Base-by-base conservation (phyloP, 2,888 invertebrate species). In the Bugulina stolonifera region DNA sequence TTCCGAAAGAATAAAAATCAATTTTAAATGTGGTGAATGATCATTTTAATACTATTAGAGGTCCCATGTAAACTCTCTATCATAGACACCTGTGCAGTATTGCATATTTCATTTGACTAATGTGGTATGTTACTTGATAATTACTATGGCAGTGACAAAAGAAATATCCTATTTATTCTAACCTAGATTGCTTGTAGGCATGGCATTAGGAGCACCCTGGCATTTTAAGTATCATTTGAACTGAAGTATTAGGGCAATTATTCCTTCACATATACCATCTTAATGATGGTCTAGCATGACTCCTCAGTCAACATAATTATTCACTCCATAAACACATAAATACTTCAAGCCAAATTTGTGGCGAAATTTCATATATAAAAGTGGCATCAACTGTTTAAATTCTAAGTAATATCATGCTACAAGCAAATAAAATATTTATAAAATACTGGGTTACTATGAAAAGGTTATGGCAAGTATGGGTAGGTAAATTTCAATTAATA, bases 251-350 rank as follows among this genome's bases (percentile, higher is more conserved):
- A 64, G 64, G 2, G 32, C 64, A 64, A 64, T 64, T 64, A 64
- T 34, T 10, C 32, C 29, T 64, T 64, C 29, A 64, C 22, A 32
- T 64, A 29, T 2, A 32, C 5, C 3, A n/a, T 5, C 34, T 32
- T 64, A 64, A 64, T 64, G 64, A 64, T n/a, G 32, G 64, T 64
- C 32, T 64, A 64, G 32, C 64, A 64, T 64, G 64, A 64, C 32
- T 64, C 32, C 5, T 27, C 32, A 2, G 5, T 43, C 43, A 64
- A 25, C 32, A 64, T 64, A 32, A 64, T 64, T 64, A 27, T 10
- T 18, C 25, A 27, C 14, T 14, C 10, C 3, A 32, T 64, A 32
- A 64, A 64, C 22, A 64, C 32, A 32, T 32, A 32, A 57, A 32
- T 64, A 32, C 64, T 64, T 64, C 32, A 32, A 27, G 27, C 64